Evolutionary conservation across 1,140 invertebrate species (phyloP).

Genomic region (Listronotus oregonensis): DNA sequence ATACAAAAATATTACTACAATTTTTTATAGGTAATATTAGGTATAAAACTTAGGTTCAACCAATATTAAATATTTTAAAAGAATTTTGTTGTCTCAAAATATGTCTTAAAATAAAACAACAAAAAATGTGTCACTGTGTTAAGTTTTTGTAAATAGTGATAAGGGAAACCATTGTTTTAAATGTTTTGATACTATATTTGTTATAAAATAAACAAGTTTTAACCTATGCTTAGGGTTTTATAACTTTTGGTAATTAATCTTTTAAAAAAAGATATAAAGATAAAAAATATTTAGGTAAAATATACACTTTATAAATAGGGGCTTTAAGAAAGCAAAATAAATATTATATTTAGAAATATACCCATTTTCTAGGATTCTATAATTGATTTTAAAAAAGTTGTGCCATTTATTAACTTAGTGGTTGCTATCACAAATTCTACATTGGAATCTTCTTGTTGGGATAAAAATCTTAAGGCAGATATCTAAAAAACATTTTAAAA

Average conservation of each 20-base stretch:
- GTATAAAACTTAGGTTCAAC: too few species aligned
- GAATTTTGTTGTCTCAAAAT: too few species aligned
- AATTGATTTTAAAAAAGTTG: slow-evolving; percentile 79
- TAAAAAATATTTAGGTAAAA: too few species aligned
- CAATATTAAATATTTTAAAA: too few species aligned
- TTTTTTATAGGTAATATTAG: too few species aligned
- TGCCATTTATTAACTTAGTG: slow-evolving; percentile 92
- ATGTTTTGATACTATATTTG: not conserved
- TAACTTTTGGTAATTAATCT: too few species aligned
- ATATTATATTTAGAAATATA: not conserved
- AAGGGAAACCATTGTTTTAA: not conserved
- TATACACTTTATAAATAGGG: too few species aligned
- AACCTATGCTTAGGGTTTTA: too few species aligned
- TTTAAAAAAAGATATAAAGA: too few species aligned
- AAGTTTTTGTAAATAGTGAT: not conserved
- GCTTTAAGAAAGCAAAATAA: not conserved
- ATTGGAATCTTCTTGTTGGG: slow-evolving; percentile 89
- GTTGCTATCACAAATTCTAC: slow-evolving; percentile 92
- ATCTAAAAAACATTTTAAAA: slow-evolving; percentile 59
- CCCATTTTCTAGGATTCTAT: slow-evolving; percentile 59
- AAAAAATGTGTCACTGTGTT: too few species aligned
- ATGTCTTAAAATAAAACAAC: too few species aligned
- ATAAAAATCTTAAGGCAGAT: slow-evolving; percentile 88
- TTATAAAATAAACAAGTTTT: not conserved
- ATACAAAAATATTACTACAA: too few species aligned